phyloP scores from a whole-genome alignment of 2,113 vertebrate genomes.

The Aptenodytes forsteri region DNA sequence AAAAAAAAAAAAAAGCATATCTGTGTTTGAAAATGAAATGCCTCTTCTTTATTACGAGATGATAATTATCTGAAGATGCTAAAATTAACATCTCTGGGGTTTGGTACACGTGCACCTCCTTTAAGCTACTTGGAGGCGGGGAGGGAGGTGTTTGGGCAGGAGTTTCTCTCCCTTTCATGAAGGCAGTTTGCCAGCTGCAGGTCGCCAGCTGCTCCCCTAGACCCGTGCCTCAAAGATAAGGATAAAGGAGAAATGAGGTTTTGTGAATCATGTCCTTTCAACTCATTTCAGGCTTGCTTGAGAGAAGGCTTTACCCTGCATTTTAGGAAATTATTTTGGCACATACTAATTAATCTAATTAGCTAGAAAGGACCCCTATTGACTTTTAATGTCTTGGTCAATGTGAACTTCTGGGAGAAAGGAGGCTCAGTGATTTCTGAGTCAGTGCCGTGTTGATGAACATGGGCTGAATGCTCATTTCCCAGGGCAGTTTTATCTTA shows the following conservation, averaged over 20 bases:
- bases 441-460: neutral
- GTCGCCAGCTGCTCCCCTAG: neutral
- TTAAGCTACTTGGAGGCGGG: neutral
- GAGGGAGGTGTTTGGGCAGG: neutral
- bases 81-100: neutral
- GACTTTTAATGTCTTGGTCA: neutral
- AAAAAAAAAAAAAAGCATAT: neutral
- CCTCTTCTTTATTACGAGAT: neutral
- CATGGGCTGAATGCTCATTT: neutral
- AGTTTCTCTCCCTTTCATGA: neutral
- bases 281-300: neutral
- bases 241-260: neutral
- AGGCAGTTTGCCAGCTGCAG: neutral
- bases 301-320: neutral
- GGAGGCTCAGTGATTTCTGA: neutral
- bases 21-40: neutral
- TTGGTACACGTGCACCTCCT: neutral
- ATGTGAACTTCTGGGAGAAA: neutral
- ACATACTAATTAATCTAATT: neutral
- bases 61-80: neutral
- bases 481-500: neutral
- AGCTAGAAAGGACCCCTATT: neutral
- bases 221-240: neutral
- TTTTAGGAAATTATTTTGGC: neutral
- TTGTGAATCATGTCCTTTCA: neutral